Conservation (phyloP, 2,888 invertebrate genomes). For the Leucania comma region DNA sequence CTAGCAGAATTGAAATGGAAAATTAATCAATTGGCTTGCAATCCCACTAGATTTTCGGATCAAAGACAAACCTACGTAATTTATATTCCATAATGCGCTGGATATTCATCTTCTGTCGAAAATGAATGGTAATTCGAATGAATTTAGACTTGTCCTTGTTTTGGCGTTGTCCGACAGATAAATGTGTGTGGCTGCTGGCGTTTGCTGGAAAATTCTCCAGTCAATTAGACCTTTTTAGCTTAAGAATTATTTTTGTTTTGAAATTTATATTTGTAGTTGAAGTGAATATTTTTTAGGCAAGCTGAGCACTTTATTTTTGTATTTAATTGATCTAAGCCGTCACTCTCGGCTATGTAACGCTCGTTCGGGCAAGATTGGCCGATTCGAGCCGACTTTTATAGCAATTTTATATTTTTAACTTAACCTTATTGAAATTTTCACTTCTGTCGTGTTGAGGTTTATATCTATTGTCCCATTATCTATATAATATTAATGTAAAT, state of each 20-base stretch:
- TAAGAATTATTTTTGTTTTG: background rate
- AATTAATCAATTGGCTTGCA: constrained; percentile 18
- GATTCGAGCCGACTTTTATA: no score
- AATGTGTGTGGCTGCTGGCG: background rate
- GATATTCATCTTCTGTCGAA: constrained; percentile 2
- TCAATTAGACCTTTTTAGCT: constrained; percentile 2
- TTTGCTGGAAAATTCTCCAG: background rate
- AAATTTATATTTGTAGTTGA: background rate
- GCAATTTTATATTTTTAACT: no score
- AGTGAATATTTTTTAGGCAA: background rate
- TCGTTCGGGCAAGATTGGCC: no score
- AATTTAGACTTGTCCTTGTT: background rate
- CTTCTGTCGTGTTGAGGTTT: no score
- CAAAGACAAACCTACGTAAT: constrained; percentile 37
- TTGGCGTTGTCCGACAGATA: background rate
- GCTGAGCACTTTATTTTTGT: no score
- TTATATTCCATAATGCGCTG: constrained; percentile 33
- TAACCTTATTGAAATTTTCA: no score
- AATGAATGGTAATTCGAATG: constrained; percentile 7
- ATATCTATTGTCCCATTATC: no score
- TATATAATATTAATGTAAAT: no score
- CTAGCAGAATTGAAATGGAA: constrained; percentile 3
- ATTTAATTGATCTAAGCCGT: no score
- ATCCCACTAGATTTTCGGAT: constrained; percentile 29
- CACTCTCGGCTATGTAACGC: no score